Base-by-base conservation (phyloP, 2,888 invertebrate genomes). In the Pocota personata region DNA sequence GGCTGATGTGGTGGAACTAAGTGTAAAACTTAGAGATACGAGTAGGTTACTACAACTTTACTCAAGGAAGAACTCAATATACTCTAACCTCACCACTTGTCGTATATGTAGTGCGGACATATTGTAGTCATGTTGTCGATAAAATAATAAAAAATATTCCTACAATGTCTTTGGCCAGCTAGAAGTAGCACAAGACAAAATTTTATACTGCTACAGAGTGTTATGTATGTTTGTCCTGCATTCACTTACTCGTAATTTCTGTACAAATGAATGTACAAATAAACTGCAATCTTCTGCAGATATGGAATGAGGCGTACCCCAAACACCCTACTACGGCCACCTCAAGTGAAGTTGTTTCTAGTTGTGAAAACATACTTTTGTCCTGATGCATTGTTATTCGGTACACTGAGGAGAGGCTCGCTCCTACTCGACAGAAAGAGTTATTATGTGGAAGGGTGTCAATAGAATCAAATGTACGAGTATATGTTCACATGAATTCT, bases 341-440 rank as follows among this genome's bases (percentile, higher is more conserved):
- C 72, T 82, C 37, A 72, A 72, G 58, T 78, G 66, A 77, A 82
- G 77, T 83, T 83, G 60, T 60, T 78, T 62, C 72, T 78, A 52
- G 60, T 62, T 82, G 50, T 60, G 72, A 67, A 77, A 60, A 73
- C 82, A 82, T 8, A 27, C 58, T 35, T 52, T 77, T 77, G 77
- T 82, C 43, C 64, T 37, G 72, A 32, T 67, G 30, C 67, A 78
- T 83, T 83, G 66, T 83, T 78, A 66, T 72, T 78, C 35, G 78
- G 64, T 52, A 52, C 57, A 77, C 50, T 71, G 50, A 55, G 50
- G 77, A 72, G 58, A 43, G 58, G 40, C 50, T 58, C 27, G 40
- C 24, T 35, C 12, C 57, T 21, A 37, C 40, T 43, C 43, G 71
- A 66, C 72, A 46, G 58, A 66, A 72, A 77, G 52, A 66, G 69